Conservation (phyloP, 1,140 invertebrate genomes). For the Sogatella furcifera region DNA sequence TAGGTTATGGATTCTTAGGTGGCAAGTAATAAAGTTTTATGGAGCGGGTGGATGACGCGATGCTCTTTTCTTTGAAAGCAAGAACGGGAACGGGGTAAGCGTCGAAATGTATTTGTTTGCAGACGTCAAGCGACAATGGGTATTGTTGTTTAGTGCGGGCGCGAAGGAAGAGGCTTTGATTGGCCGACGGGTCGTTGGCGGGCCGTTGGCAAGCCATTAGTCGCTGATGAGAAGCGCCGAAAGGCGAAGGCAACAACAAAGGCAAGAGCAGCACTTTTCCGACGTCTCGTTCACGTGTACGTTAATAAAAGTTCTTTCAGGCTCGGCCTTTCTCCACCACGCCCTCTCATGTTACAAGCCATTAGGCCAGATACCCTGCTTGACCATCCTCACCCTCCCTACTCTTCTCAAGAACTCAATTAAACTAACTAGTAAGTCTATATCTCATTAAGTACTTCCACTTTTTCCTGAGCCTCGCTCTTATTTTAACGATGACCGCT, state of each 20-base stretch:
- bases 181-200: not conserved
- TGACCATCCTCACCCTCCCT: not conserved
- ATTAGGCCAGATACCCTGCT: not conserved
- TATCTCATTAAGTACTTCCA: not conserved
- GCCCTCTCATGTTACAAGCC: slow-evolving; percentile 1
- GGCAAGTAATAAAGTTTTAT: too few species aligned
- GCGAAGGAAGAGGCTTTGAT: not conserved
- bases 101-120: too few species aligned
- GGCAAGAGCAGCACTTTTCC: not conserved
- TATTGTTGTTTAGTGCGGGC: not conserved
- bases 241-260: not conserved
- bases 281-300: not conserved
- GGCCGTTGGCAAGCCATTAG: not conserved
- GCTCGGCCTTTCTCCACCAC: not conserved
- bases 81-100: too few species aligned
- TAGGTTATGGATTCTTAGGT: too few species aligned
- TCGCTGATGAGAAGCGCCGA: not conserved
- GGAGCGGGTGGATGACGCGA: too few species aligned
- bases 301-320: not conserved
- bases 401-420: not conserved
- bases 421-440: not conserved
- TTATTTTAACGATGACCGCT: too few species aligned
- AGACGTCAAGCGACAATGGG: too few species aligned
- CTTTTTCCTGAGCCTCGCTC: not conserved
- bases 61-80: too few species aligned